phyloP scores from a whole-genome alignment of 2,113 vertebrate species.

The Xiphophorus hellerii region DNA sequence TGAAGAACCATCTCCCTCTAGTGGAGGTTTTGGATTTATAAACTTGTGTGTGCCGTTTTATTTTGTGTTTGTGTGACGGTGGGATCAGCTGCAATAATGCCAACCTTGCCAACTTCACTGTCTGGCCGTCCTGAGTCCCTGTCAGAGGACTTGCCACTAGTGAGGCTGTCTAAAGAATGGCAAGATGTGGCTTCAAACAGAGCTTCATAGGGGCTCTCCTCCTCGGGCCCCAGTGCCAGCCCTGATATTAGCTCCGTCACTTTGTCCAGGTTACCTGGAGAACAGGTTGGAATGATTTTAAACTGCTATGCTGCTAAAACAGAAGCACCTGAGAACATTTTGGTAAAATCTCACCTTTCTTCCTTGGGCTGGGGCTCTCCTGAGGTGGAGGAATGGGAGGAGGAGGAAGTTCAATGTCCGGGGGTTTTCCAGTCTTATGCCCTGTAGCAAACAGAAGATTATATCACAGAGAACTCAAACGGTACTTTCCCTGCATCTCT shows the following conservation, averaged over 20 bases:
- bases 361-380: constrained; percentile 76
- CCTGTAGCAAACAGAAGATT: constrained; percentile 72
- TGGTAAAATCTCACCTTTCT: constrained; percentile 66
- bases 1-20: constrained; percentile 68
- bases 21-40: constrained; percentile 38
- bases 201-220: constrained; percentile 93
- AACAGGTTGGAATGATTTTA: not conserved
- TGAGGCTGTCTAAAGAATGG: constrained; percentile 92
- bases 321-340: not conserved
- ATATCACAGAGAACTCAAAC: constrained; percentile 8
- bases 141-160: constrained; percentile 93
- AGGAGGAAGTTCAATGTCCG: constrained; percentile 82
- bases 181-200: constrained; percentile 94
- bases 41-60: not conserved
- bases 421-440: constrained; percentile 84
- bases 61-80: not conserved
- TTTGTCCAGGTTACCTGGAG: constrained; percentile 84
- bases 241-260: constrained; percentile 85
- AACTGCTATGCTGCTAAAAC: not conserved
- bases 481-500: not conserved
- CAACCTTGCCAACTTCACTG: constrained; percentile 81
- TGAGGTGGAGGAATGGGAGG: constrained; percentile 75
- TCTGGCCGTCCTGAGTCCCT: constrained; percentile 87
- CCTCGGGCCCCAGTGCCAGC: constrained; percentile 80
- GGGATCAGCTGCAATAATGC: constrained; percentile 1